A percentile compares a stretch with the other conserved stretches of the same genome.
phyloP scores from a whole-genome alignment of 30 jellyfish, hydroid and myxozoan species.

The Aurelia sp. region DNA sequence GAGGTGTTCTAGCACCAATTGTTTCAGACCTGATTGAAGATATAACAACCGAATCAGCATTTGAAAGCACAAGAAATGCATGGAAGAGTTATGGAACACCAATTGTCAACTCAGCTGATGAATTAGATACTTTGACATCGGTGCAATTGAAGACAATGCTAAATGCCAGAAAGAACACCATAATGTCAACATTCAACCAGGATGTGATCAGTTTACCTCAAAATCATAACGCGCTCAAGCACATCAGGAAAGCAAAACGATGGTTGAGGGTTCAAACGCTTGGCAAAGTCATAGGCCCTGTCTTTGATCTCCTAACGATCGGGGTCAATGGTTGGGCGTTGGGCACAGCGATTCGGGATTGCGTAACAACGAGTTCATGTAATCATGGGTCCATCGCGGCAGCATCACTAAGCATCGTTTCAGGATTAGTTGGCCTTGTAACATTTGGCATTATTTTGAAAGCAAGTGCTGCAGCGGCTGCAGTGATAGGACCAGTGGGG shows the following conservation, averaged over 20 bases:
- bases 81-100: conserved; percentile 6
- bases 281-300: conserved; percentile 30
- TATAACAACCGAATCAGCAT: conserved; percentile 6
- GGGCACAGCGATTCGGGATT: conserved; percentile 20
- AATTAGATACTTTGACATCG: background rate
- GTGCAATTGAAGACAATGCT: background rate
- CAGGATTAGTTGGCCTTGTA: conserved; percentile 22
- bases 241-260: conserved; percentile 21
- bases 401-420: conserved; percentile 20
- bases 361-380: conserved; percentile 2
- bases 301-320: conserved; percentile 18
- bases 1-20: conserved; percentile 34
- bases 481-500: conserved; percentile 35
- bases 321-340: conserved; percentile 15
- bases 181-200: background rate
- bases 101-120: background rate
- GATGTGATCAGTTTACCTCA: background rate
- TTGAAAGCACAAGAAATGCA: conserved; percentile 19
- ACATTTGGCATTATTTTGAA: background rate
- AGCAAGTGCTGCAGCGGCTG: conserved; percentile 28
- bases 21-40: conserved; percentile 8
- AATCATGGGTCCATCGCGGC: conserved; percentile 5
- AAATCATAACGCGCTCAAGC: conserved; percentile 14
- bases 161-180: background rate
- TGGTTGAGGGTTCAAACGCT: conserved; percentile 7